Conservation (phyloP, 2,113 vertebrate genomes). For the Litocranius walleri region DNA sequence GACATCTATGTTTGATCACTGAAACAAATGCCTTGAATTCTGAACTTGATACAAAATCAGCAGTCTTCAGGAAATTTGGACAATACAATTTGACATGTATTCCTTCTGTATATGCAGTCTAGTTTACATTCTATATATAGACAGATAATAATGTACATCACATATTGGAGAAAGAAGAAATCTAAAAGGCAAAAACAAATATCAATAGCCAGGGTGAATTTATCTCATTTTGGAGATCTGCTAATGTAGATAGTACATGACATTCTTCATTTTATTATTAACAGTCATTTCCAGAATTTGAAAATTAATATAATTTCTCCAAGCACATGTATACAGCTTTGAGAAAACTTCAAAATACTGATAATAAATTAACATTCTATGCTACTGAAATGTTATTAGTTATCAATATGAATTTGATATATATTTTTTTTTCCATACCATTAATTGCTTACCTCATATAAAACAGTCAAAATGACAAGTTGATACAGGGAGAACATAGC, state of each 20-base stretch:
- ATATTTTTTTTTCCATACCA: not conserved
- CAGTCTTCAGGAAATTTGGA: not conserved
- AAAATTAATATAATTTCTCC: not conserved
- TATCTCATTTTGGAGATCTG: not conserved
- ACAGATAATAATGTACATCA: not conserved
- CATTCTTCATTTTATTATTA: not conserved
- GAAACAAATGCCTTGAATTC: slow-evolving; percentile 1
- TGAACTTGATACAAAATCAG: not conserved
- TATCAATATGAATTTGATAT: not conserved
- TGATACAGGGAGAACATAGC: not conserved
- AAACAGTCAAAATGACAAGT: not conserved
- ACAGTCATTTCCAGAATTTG: not conserved
- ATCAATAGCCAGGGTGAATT: no score
- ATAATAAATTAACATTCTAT: not conserved
- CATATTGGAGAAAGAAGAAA: not conserved
- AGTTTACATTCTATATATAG: not conserved
- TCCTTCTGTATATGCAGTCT: not conserved
- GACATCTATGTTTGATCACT: not conserved
- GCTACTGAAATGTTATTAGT: not conserved
- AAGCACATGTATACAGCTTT: not conserved
- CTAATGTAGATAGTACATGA: not conserved
- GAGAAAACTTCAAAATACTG: not conserved
- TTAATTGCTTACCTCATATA: not conserved
- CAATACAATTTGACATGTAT: not conserved
- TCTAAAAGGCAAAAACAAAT: not conserved